phyloP scores from a whole-genome alignment of 2,113 vertebrate genomes.

The Heterotis niloticus region DNA sequence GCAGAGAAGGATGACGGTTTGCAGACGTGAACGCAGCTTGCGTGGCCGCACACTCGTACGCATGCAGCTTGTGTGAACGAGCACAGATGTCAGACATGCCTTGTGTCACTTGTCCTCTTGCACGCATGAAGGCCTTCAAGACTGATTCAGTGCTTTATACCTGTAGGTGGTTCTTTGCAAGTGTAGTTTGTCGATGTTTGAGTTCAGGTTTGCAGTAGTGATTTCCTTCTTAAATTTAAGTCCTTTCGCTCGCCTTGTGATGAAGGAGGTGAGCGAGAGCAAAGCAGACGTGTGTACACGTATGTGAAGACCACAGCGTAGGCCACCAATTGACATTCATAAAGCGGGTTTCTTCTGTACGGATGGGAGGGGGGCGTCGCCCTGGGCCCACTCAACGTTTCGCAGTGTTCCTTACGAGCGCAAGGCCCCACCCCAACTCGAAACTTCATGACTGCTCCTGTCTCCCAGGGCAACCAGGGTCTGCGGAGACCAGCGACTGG shows the following conservation, averaged over 20 bases:
- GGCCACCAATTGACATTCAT: slow-evolving; percentile 1
- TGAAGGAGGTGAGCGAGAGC: too few species aligned
- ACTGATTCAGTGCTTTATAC: too few species aligned
- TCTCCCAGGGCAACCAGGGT: slow-evolving; percentile 31
- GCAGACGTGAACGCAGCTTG: background rate
- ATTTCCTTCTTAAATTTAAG: too few species aligned
- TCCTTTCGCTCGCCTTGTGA: too few species aligned
- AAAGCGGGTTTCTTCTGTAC: slow-evolving; percentile 5
- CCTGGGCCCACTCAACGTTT: background rate
- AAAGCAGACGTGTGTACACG: too few species aligned
- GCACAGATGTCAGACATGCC: background rate
- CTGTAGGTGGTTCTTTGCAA: too few species aligned
- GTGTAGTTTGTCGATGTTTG: too few species aligned
- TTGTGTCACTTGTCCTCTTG: too few species aligned
- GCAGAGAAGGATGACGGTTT: too few species aligned
- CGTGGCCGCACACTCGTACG: background rate
- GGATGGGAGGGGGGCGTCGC: background rate
- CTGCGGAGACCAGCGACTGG: slow-evolving; percentile 13
- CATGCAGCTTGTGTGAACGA: background rate
- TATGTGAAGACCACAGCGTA: too few species aligned
- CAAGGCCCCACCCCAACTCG: slow-evolving; percentile 15
- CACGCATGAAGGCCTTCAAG: too few species aligned
- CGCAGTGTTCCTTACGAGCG: background rate
- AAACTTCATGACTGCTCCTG: slow-evolving; percentile 21
- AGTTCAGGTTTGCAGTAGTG: too few species aligned